Percentiles rank a stretch among this genome's conserved stretches.
Conservation (phyloP, 2,888 invertebrate species). For the Onchidella celtica region DNA sequence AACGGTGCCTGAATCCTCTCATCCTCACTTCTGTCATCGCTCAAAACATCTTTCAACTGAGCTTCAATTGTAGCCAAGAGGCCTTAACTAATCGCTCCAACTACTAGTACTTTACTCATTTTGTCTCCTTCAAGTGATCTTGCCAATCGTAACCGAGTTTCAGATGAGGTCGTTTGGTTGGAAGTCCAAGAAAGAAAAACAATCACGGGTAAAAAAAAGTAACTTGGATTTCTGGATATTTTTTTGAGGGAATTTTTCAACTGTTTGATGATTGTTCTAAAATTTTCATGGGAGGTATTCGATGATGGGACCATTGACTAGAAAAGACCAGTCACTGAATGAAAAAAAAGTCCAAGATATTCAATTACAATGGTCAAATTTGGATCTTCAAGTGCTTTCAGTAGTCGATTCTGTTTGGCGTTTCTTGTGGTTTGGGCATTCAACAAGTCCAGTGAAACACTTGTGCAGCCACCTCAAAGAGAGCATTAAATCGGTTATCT, state of each 20-base stretch:
- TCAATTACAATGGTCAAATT: background rate
- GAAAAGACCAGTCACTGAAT: slow-evolving; percentile 20
- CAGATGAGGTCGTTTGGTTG: too few relatives aligned
- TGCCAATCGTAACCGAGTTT: too few relatives aligned
- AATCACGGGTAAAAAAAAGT: too few relatives aligned
- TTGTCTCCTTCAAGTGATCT: too few relatives aligned
- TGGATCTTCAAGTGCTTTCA: too few relatives aligned
- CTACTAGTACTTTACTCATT: background rate
- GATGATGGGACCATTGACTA: slow-evolving; percentile 7
- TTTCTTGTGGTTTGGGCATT: background rate
- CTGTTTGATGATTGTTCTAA: background rate
- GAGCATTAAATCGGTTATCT: slow-evolving; percentile 28
- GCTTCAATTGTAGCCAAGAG: background rate
- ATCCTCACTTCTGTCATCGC: background rate
- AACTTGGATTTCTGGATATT: too few relatives aligned
- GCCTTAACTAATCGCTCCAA: too few relatives aligned
- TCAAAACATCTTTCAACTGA: background rate
- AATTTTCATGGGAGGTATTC: slow-evolving; percentile 63
- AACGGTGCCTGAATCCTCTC: background rate
- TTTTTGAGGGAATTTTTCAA: background rate
- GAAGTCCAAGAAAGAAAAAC: too few relatives aligned
- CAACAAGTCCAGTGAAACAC: slow-evolving; percentile 13
- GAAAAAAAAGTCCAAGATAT: too few relatives aligned
- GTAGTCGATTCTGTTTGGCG: slow-evolving; percentile 7
- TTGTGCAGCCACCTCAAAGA: slow-evolving; percentile 32